Base-by-base conservation (phyloP, 2,797 vertebrate species). In the Toxotes lorentzi region DNA sequence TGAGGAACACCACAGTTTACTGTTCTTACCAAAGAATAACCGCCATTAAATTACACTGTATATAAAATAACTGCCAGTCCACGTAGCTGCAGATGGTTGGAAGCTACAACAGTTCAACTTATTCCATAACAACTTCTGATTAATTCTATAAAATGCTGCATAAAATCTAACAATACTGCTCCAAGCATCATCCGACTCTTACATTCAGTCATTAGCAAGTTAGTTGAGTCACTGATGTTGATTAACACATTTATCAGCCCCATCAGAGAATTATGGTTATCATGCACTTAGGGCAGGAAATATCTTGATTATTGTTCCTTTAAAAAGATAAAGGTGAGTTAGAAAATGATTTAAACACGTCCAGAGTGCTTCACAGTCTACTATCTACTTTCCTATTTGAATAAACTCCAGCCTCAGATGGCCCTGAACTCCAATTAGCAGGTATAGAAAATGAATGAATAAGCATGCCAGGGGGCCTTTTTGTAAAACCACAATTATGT, bases 371-470 rank as follows among this genome's bases (percentile, higher is more conserved):
- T 11, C 5, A n/a, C 1, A 16, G 6, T 13, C 43, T 54, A 30
- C 13, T 23, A 16, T 65, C 69, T 54, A 41, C 12, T 30, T 17
- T 5, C 3, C 14, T 66, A 35, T 45, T 56, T 47, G 35, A 68
- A 54, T 9, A 14, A 67, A 70, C n/a, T 59, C 8, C 67, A 70
- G 41, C 8, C 12, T 34, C 24, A 2, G 3, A 30, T 64, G 47
- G 75, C 66, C 24, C 50, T 65, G 57, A 77, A 59, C 58, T 77
- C 40, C 40, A 60, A 77, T 79, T 80, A 75, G 30, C 48, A 50
- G 40, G 2, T 43, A 30, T 48, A 27, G 24, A 75, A 72, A 57
- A 56, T 3, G 1, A 63, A 45, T 51, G 32, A 70, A 70, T n/a
- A 47, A 61, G 1, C 5, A 53, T 23, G n/a, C 60, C 13, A 54